Evolutionary conservation across 2,113 vertebrate species (phyloP).

Genomic region (Megaptera novaeangliae): DNA sequence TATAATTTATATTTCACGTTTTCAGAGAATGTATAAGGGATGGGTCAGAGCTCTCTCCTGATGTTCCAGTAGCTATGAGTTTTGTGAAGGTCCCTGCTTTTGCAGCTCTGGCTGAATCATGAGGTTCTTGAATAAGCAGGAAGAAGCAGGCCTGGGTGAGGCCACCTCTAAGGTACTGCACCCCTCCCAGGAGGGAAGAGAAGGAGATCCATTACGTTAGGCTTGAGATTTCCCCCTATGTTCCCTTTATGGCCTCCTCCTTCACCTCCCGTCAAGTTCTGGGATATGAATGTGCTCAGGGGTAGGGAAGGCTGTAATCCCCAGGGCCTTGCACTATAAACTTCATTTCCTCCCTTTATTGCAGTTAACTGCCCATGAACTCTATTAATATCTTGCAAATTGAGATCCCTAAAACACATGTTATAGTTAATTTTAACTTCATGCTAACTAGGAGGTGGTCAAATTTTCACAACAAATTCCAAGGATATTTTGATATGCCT

Average conservation of each 20-base stretch:
- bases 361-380: constrained; percentile 71
- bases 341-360: constrained; percentile 71
- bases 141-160: neutral
- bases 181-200: neutral
- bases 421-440: constrained; percentile 72
- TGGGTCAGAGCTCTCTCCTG: neutral
- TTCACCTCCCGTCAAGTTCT: neutral
- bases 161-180: neutral
- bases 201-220: neutral
- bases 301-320: constrained; percentile 43
- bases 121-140: neutral
- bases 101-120: neutral
- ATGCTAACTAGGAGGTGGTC: constrained; percentile 72
- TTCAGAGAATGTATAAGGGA: neutral
- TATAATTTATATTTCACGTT: neutral
- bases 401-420: constrained; percentile 69
- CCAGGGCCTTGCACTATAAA: constrained; percentile 55
- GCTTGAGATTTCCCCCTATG: neutral
- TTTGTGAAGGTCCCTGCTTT: neutral
- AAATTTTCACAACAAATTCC: constrained; percentile 71
- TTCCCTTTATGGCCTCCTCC: neutral
- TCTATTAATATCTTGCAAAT: constrained; percentile 74
- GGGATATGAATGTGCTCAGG: constrained; percentile 41
- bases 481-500: constrained; percentile 62
- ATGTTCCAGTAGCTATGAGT: neutral